phyloP scores from a whole-genome alignment of 2,113 vertebrate genomes.

The Neodontobutis hainanensis region DNA sequence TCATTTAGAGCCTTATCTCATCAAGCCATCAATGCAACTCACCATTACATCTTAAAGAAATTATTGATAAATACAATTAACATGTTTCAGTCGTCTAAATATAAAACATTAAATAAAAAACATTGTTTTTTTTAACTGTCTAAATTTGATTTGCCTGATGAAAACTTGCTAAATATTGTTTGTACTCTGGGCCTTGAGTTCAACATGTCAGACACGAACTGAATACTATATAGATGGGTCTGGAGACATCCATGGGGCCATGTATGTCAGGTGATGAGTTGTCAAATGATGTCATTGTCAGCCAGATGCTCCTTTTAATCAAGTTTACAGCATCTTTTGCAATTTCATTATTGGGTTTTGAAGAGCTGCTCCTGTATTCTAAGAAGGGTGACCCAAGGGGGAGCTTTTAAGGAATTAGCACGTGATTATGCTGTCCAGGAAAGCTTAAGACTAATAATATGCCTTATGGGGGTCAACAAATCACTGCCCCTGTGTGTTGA shows the following conservation, averaged over 20 bases:
- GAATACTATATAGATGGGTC: neutral
- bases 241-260: no score
- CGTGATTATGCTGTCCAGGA: neutral
- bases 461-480: constrained; percentile 5
- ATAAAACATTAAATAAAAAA: no score
- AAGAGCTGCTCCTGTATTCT: neutral
- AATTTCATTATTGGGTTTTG: neutral
- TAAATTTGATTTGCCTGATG: no score
- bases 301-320: neutral
- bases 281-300: neutral
- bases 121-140: no score
- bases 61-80: no score
- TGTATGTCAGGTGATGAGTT: neutral
- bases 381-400: neutral
- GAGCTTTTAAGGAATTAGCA: neutral
- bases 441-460: constrained; percentile 3
- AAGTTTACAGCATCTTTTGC: constrained; percentile 1
- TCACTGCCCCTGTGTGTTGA: neutral
- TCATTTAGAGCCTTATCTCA: no score
- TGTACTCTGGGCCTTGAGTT: no score
- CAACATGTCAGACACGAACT: neutral
- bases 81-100: no score
- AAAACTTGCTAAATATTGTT: no score
- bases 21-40: no score
- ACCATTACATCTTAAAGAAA: no score